Percentiles rank a stretch among this genome's conserved stretches.
phyloP scores from a whole-genome alignment of 1,140 invertebrate genomes.

The Drosophila dunni region DNA sequence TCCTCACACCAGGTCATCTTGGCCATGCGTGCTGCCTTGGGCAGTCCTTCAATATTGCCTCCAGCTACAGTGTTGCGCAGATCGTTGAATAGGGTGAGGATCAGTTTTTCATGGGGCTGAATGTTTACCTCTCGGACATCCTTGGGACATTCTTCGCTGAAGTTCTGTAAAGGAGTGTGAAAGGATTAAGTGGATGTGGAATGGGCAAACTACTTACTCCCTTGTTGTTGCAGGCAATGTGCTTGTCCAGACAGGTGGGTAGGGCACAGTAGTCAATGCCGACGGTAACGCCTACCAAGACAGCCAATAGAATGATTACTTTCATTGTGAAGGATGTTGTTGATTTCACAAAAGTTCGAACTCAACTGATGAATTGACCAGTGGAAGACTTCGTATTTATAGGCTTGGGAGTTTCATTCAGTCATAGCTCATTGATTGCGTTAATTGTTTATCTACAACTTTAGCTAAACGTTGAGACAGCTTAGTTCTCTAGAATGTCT shows the following conservation, averaged over 20 bases:
- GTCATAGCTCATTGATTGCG: not conserved
- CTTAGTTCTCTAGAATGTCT: conserved; percentile 1
- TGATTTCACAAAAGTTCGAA: not conserved
- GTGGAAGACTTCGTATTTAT: conserved; percentile 9
- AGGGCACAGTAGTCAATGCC: conserved; percentile 65
- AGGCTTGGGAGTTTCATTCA: not conserved
- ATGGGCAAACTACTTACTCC: conserved; percentile 49
- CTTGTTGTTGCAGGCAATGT: conserved; percentile 72
- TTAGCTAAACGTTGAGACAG: not conserved
- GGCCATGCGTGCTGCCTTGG: conserved; percentile 64
- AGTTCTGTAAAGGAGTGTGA: conserved; percentile 36
- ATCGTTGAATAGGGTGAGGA: conserved; percentile 61
- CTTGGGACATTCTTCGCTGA: conserved; percentile 58
- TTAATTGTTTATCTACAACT: conserved; percentile 1
- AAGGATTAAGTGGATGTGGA: not conserved
- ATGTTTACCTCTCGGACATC: conserved; percentile 53
- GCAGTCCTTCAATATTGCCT: conserved; percentile 48
- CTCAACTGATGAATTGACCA: conserved; percentile 12
- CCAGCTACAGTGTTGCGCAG: conserved; percentile 68
- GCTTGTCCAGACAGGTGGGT: conserved; percentile 70
- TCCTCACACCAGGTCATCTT: conserved; percentile 76
- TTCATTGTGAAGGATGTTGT: conserved; percentile 8
- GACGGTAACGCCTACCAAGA: not conserved
- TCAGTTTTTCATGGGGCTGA: conserved; percentile 53
- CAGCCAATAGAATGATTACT: conserved; percentile 1